phyloP scores from a whole-genome alignment of 1,140 invertebrate genomes.

The Sminthurinus signatus region DNA sequence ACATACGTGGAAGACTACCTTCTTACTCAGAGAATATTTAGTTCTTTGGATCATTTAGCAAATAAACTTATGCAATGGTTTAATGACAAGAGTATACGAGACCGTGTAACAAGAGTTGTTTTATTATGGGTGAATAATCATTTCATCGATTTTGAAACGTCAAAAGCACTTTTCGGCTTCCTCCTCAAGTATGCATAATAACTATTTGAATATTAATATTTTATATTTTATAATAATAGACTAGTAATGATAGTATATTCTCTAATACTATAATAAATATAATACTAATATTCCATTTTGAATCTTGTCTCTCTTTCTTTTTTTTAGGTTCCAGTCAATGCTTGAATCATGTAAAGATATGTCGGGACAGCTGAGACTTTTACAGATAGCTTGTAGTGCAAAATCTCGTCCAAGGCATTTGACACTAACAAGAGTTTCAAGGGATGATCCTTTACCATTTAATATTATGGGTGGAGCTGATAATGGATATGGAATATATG shows the following conservation, averaged over 20 bases:
- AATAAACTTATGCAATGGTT: conserved; percentile 48
- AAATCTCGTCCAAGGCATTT: conserved; percentile 88
- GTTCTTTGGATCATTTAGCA: conserved; percentile 3
- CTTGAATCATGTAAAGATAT: conserved; percentile 66
- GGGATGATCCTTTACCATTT: conserved; percentile 89
- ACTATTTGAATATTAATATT: too few relatives aligned
- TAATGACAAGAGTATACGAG: conserved; percentile 67
- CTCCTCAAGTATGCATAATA: conserved; percentile 47
- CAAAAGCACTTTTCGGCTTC: conserved; percentile 93
- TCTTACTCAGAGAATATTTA: conserved; percentile 92
- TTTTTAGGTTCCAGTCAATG: conserved; percentile 70
- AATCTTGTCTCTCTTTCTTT: too few relatives aligned
- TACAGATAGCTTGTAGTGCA: conserved; percentile 94
- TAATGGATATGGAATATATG: conserved; percentile 84
- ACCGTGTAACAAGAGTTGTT: conserved; percentile 81
- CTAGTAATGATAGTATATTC: too few relatives aligned
- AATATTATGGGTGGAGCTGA: conserved; percentile 90
- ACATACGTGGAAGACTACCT: conserved; percentile 98
- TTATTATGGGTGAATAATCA: conserved; percentile 96
- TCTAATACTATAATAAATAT: too few relatives aligned
- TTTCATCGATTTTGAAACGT: conserved; percentile 97
- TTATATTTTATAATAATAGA: too few relatives aligned
- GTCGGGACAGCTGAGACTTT: conserved; percentile 56
- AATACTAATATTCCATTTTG: too few relatives aligned
- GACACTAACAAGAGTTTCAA: conserved; percentile 78